Evolutionary conservation across 2,113 vertebrate species (phyloP), one percentile per base, ranked within the genome.

Genomic region (Hippolais icterina): DNA sequence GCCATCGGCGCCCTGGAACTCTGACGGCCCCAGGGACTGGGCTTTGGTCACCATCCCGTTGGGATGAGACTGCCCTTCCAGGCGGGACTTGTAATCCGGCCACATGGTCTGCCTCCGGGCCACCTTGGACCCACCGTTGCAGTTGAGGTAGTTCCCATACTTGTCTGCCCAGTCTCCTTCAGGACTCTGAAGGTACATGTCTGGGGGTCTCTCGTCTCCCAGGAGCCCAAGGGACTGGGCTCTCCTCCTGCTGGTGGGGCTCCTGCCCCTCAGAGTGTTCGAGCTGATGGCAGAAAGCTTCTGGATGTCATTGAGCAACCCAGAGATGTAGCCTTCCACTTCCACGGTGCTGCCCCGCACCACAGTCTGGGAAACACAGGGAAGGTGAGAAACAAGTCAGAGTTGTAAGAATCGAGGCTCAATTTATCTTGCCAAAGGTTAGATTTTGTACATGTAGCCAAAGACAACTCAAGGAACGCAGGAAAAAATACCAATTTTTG

Each of bases 281-380:
- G 99, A 99, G 65, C 99, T 99, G 98, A 98, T 99, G 97, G 99
- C 99, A 3, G 99, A 99, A 76, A 99, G 97, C 52, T 99, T 99
- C 98, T 98, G 99, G 98, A 99, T 99, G 74, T 99, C 99, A 0
- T 98, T 99, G 96, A 99, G 98, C 97, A 99, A 97, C 91, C 99
- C 99, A 1, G 99, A 98, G 95, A 99, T 99, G 91, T 99, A 99
- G 89, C 99, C 99, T 23, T 99, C 99, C 10, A 98, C 98, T 83
- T 99, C 99, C 57, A 99, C 97, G 0, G 99, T 98, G 97, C 98
- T 99, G 96, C 99, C 99, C 33, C 99, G 98, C 71, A 99, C 99
- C 81, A 99, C 99, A 0, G 99, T 99, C 99, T 99, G 98, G 11
- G 87, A 96, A 89, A 96, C 44, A 92, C 1, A 47, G 12, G 66